These are phyloP conservation scores for Brachionus koreanus DNA, from an alignment of 1,140 invertebrate genomes.

Conservation along the genomic window DNA sequence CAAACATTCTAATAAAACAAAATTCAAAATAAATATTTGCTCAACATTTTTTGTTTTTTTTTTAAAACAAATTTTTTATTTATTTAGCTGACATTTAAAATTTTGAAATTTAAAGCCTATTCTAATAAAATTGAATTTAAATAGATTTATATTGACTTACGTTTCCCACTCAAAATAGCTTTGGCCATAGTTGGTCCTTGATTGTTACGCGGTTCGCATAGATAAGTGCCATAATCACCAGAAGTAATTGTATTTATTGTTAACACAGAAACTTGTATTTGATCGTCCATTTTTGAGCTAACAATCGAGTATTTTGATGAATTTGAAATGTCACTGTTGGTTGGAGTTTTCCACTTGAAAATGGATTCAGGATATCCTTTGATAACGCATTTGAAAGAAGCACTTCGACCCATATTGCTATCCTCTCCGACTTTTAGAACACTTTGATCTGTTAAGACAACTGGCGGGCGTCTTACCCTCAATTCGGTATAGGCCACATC, in stretches of 20 bases:
- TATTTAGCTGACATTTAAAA: not conserved
- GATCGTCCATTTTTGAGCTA: slow-evolving; percentile 3
- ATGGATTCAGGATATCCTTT: not conserved
- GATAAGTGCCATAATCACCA: slow-evolving; percentile 39
- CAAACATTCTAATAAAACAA: not conserved
- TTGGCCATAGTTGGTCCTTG: slow-evolving; percentile 16
- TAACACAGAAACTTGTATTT: not conserved
- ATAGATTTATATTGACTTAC: not conserved
- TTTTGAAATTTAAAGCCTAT: not conserved
- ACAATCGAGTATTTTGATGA: slow-evolving; percentile 28
- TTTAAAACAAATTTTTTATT: not conserved
- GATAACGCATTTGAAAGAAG: slow-evolving; percentile 21
- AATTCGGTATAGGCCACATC: slow-evolving; percentile 12
- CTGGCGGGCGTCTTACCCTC: slow-evolving; percentile 15
- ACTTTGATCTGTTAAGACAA: slow-evolving; percentile 1
- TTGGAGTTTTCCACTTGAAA: slow-evolving; percentile 39
- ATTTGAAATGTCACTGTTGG: slow-evolving; percentile 4
- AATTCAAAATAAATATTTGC: not conserved
- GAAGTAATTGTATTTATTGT: slow-evolving; percentile 12
- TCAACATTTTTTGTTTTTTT: not conserved
- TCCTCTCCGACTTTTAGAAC: slow-evolving; percentile 20
- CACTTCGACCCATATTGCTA: slow-evolving; percentile 25
- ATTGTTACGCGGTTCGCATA: slow-evolving; percentile 21
- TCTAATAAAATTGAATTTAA: not conserved
- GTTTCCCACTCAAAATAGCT: slow-evolving; percentile 34